Percentiles rank a stretch among this genome's conserved stretches.
Conservation (phyloP, 2,113 vertebrate species). For the Ictidomys tridecemlineatus region DNA sequence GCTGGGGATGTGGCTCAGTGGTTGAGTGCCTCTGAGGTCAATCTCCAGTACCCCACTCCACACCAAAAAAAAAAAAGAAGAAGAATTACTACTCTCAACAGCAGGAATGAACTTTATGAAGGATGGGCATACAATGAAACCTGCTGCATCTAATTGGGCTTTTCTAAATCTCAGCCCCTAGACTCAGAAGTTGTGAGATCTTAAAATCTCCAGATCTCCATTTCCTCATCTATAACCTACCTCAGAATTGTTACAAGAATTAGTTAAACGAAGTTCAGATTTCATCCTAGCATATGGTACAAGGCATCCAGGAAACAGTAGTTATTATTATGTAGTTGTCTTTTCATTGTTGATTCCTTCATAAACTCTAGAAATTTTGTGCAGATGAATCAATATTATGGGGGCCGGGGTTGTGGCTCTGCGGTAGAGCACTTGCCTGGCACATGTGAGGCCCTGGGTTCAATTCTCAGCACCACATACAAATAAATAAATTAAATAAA, state of each 20-base stretch:
- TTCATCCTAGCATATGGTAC: neutral
- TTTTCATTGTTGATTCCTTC: slow-evolving; percentile 48
- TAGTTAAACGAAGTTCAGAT: neutral
- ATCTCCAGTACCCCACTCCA: no score
- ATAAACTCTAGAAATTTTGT: neutral
- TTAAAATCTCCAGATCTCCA: neutral
- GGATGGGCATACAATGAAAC: neutral
- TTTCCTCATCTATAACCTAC: neutral
- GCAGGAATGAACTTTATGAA: neutral
- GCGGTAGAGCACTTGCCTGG: no score
- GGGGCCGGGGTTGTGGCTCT: no score
- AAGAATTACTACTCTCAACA: neutral
- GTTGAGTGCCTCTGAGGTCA: no score
- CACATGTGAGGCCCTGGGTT: no score
- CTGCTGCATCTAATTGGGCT: neutral
- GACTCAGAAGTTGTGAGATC: neutral
- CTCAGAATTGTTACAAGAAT: neutral
- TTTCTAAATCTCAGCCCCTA: neutral
- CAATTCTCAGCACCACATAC: no score
- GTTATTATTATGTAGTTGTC: neutral
- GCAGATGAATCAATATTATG: neutral
- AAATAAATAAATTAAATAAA: no score
- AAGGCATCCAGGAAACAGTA: slow-evolving; percentile 15
- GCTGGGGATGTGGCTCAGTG: no score
- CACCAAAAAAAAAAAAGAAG: no score